phyloP scores from a whole-genome alignment of 2,888 invertebrate species.

The Cyclophora albipunctata region DNA sequence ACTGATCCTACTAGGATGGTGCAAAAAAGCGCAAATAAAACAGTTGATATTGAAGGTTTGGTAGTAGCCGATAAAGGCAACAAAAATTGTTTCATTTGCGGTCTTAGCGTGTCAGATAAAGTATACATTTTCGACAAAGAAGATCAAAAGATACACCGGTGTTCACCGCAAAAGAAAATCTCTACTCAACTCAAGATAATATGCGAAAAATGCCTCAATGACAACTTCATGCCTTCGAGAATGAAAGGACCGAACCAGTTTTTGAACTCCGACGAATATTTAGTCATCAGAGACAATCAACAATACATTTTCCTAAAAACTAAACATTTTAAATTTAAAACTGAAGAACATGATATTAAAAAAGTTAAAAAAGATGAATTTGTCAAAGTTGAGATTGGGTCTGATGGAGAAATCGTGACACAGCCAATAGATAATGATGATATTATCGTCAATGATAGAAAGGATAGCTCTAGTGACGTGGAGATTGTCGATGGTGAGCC shows the following conservation, averaged over 20 bases:
- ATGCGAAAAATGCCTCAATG: constrained; percentile 51
- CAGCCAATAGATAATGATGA: constrained; percentile 47
- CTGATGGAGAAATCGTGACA: constrained; percentile 56
- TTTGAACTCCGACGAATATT: constrained; percentile 52
- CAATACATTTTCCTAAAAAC: constrained; percentile 63
- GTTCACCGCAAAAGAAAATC: constrained; percentile 50
- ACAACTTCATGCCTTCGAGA: constrained; percentile 49
- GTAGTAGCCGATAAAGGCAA: constrained; percentile 42
- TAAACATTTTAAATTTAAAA: constrained; percentile 29
- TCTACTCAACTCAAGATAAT: constrained; percentile 56
- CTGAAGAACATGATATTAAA: constrained; percentile 22
- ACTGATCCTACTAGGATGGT: constrained; percentile 54
- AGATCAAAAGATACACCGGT: constrained; percentile 57
- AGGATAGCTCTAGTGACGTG: constrained; percentile 53
- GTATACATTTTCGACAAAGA: constrained; percentile 63
- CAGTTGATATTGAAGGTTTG: constrained; percentile 44
- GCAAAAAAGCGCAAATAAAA: constrained; percentile 42
- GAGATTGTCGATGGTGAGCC: constrained; percentile 53
- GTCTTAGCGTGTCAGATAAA: constrained; percentile 53
- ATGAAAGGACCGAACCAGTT: constrained; percentile 56
- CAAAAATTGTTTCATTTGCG: constrained; percentile 58
- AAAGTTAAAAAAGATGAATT: constrained; percentile 38
- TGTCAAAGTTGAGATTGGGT: constrained; percentile 62
- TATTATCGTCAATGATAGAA: constrained; percentile 39
- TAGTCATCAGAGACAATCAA: constrained; percentile 63